These are phyloP conservation scores for Oscheius sp. DNA, from an alignment of 2,888 invertebrate species.

Conservation along the genomic window DNA sequence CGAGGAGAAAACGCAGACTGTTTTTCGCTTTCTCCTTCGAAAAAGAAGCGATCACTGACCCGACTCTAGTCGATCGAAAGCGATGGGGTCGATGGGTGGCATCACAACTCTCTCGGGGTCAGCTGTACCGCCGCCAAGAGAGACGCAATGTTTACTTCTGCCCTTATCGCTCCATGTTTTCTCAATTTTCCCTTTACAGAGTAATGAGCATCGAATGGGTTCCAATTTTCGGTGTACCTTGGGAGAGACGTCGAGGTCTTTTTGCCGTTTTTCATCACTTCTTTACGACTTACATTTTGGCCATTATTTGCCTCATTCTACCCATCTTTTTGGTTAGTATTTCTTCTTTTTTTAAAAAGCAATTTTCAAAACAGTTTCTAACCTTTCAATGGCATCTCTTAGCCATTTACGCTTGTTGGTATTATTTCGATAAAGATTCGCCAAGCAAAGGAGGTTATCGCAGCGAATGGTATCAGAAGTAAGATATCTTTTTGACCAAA, in stretches of 20 bases:
- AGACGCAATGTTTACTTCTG: not conserved
- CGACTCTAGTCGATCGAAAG: too few species aligned
- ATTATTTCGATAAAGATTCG: conserved; percentile 40
- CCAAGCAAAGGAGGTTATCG: conserved; percentile 41
- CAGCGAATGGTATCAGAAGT: conserved; percentile 34
- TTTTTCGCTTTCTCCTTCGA: not conserved
- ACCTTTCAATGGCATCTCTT: conserved; percentile 45
- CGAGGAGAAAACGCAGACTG: not conserved
- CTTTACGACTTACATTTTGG: conserved; percentile 41
- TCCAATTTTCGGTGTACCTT: conserved; percentile 1
- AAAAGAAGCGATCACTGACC: not conserved
- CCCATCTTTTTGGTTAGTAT: conserved; percentile 40
- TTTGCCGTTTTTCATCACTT: conserved; percentile 32
- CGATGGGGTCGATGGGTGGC: not conserved
- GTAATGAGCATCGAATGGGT: conserved; percentile 22
- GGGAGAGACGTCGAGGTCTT: conserved; percentile 10
- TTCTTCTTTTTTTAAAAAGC: not conserved
- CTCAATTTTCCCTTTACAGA: not conserved
- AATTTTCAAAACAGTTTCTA: conserved; percentile 29
- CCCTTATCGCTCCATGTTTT: not conserved
- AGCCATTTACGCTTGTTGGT: conserved; percentile 38
- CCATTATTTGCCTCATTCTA: conserved; percentile 31
- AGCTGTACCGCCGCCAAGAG: conserved; percentile 2
- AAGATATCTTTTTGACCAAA: not conserved
- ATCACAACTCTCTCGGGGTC: too few species aligned